phyloP scores from a whole-genome alignment of 92 coral and sea anemone genomes.

The Parazoanthus atlanticus region DNA sequence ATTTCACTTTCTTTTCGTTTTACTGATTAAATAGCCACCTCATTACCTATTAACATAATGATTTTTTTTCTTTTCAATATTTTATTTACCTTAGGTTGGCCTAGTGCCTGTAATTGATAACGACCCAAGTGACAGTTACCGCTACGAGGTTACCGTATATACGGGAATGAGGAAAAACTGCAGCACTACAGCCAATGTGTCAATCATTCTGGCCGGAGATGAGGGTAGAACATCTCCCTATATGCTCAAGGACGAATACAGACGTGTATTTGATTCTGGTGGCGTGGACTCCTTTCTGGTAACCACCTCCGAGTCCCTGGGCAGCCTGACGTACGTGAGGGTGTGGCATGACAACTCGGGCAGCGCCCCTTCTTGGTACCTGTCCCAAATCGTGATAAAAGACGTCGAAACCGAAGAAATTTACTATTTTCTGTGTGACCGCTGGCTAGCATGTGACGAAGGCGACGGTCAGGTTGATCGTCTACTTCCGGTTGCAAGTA shows the following conservation, averaged over 20 bases:
- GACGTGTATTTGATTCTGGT: conserved; percentile 70
- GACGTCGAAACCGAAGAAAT: conserved; percentile 84
- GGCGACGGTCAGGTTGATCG: conserved; percentile 99
- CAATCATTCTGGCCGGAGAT: conserved; percentile 84
- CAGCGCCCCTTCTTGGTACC: conserved; percentile 79
- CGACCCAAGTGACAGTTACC: conserved; percentile 70
- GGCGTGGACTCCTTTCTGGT: conserved; percentile 88
- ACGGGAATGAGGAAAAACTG: conserved; percentile 86
- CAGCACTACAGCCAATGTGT: conserved; percentile 83
- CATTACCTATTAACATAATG: not conserved
- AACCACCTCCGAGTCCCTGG: conserved; percentile 82
- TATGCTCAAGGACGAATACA: conserved; percentile 66
- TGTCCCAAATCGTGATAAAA: conserved; percentile 76
- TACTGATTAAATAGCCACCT: not conserved
- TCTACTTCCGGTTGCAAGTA: conserved; percentile 87
- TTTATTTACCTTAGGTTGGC: conserved; percentile 55
- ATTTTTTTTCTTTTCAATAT: no score
- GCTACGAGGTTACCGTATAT: conserved; percentile 88
- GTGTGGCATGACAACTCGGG: conserved; percentile 98
- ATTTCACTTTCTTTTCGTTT: no score
- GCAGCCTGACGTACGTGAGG: conserved; percentile 82
- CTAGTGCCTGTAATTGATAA: conserved; percentile 78
- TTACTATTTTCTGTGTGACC: conserved; percentile 87
- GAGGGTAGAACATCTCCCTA: conserved; percentile 78
- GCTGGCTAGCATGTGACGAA: conserved; percentile 99